A percentile compares a stretch with the other conserved stretches of the same genome.
These are phyloP conservation scores for Alexandromys fortis DNA, from an alignment of 2,113 vertebrate genomes.

Conservation along the genomic window DNA sequence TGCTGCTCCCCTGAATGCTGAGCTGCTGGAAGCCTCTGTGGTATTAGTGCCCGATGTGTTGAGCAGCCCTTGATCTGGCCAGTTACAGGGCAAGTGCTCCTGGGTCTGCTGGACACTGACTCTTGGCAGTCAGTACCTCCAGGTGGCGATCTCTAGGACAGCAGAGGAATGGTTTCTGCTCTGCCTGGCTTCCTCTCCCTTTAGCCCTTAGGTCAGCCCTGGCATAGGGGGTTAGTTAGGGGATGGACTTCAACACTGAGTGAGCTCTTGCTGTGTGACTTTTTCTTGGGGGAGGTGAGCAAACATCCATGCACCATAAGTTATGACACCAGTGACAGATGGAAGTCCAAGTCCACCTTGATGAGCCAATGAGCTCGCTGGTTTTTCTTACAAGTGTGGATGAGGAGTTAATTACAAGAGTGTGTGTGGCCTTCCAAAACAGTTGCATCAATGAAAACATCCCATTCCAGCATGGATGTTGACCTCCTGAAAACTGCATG, in stretches of 20 bases:
- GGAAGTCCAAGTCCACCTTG: neutral
- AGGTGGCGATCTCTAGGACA: neutral
- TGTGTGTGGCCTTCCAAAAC: neutral
- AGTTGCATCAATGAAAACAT: neutral
- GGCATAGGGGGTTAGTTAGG: neutral
- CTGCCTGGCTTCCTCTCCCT: neutral
- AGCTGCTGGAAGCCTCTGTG: neutral
- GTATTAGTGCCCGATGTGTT: neutral
- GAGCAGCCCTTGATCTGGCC: neutral
- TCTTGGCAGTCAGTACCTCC: neutral
- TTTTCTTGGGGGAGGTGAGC: neutral
- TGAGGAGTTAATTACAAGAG: neutral
- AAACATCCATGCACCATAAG: neutral
- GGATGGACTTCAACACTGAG: neutral
- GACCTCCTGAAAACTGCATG: too few relatives aligned
- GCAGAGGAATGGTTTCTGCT: too few relatives aligned
- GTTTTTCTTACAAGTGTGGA: neutral
- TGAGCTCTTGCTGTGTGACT: neutral
- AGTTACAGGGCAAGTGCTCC: neutral
- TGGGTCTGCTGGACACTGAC: neutral
- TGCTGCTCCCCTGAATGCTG: neutral
- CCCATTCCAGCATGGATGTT: neutral
- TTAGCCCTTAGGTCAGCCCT: neutral
- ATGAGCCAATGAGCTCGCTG: neutral
- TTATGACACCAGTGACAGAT: neutral